These are phyloP conservation scores for Tenodera sinensis DNA, from an alignment of 2,888 invertebrate genomes.

Conservation along the genomic window DNA sequence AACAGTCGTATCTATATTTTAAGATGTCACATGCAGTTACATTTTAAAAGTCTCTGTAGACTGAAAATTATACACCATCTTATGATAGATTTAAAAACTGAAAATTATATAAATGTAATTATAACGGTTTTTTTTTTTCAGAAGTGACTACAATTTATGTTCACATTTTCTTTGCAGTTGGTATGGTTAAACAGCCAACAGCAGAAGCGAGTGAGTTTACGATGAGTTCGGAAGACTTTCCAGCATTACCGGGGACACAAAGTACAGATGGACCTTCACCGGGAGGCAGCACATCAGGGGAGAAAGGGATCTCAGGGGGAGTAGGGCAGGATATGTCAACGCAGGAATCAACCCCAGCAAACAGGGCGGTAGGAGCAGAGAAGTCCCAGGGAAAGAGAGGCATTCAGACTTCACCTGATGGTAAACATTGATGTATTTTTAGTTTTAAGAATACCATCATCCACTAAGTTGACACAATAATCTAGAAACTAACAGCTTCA, in stretches of 20 bases:
- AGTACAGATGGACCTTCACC: constrained; percentile 60
- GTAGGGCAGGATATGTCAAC: constrained; percentile 24
- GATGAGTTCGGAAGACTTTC: constrained; percentile 99
- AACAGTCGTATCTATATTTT: no score
- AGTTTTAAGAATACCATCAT: no score
- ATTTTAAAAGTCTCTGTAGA: no score
- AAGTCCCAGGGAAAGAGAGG: constrained; percentile 62
- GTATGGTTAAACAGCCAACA: constrained; percentile 93
- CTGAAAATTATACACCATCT: no score
- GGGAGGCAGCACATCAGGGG: constrained; percentile 51
- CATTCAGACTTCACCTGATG: constrained; percentile 93
- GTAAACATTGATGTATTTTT: constrained; percentile 47
- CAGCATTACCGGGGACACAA: constrained; percentile 94
- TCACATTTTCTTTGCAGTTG: constrained; percentile 55
- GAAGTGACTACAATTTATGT: no score
- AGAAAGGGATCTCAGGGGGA: constrained; percentile 27
- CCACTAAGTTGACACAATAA: no score
- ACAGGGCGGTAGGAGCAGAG: constrained; percentile 34
- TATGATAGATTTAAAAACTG: no score
- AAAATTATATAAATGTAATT: no score
- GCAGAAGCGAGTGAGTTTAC: constrained; percentile 91
- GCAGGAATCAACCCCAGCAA: constrained; percentile 35
- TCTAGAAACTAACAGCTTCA: no score
- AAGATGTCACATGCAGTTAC: no score
- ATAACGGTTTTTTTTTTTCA: no score